Conservation (phyloP, 2,888 invertebrate genomes). For the Drosophila trichaetosa region DNA sequence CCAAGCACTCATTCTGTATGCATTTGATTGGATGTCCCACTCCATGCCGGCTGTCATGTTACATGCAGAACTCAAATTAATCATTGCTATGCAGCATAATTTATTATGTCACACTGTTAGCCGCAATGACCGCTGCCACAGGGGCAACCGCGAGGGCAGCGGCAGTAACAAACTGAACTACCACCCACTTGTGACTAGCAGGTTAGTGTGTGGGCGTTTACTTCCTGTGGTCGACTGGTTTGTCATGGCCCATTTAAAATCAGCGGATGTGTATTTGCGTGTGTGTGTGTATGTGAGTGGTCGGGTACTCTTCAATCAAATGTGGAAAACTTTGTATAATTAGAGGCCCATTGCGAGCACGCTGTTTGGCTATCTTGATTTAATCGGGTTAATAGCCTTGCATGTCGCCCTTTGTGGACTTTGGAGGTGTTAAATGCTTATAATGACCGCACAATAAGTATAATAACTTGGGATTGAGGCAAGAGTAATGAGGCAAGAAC, state of each 20-base stretch:
- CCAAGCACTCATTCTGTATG: slow-evolving; percentile 68
- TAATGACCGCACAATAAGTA: slow-evolving; percentile 59
- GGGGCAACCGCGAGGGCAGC: slow-evolving; percentile 5
- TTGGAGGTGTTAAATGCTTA: slow-evolving; percentile 74
- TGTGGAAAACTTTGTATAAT: slow-evolving; percentile 74
- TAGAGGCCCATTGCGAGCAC: slow-evolving; percentile 53
- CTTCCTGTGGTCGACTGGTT: slow-evolving; percentile 74
- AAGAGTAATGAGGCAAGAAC: slow-evolving; percentile 36
- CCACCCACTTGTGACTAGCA: slow-evolving; percentile 19
- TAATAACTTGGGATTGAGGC: slow-evolving; percentile 38
- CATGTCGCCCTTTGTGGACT: slow-evolving; percentile 62
- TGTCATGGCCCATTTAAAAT: slow-evolving; percentile 76
- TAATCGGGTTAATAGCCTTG: slow-evolving; percentile 79
- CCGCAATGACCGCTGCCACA: slow-evolving; percentile 44
- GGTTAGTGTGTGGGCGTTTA: slow-evolving; percentile 48
- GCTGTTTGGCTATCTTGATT: slow-evolving; percentile 63
- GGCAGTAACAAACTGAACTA: slow-evolving; percentile 43
- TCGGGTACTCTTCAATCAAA: slow-evolving; percentile 73
- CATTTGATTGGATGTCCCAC: slow-evolving; percentile 69
- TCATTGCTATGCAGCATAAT: slow-evolving; percentile 79
- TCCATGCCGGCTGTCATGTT: slow-evolving; percentile 63
- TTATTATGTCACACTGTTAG: slow-evolving; percentile 78
- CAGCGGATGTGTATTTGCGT: slow-evolving; percentile 39
- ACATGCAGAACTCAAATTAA: slow-evolving; percentile 75
- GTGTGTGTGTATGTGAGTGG: slow-evolving; percentile 17